Percentiles rank a stretch among this genome's conserved stretches.
These are phyloP conservation scores for Bedellia somnulentella DNA, from an alignment of 2,888 invertebrate species.

Conservation along the genomic window DNA sequence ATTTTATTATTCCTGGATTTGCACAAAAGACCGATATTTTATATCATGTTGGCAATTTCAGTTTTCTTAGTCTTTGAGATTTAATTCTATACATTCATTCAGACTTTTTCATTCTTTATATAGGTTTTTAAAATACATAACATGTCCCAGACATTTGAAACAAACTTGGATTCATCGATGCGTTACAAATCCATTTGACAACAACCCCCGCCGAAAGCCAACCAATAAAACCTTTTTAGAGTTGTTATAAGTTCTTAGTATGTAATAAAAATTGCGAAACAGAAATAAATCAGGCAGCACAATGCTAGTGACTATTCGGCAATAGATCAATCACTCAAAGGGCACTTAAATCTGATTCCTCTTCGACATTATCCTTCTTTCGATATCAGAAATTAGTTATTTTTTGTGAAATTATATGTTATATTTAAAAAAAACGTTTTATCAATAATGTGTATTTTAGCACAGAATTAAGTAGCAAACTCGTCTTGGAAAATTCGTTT, in stretches of 20 bases:
- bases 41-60: too few species aligned
- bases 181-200: constrained; percentile 57
- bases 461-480: too few species aligned
- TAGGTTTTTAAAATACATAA: background rate
- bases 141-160: constrained; percentile 20
- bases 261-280: constrained; percentile 55
- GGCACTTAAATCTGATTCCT: constrained; percentile 39
- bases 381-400: constrained; percentile 40
- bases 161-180: too few species aligned
- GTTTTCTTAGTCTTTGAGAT: too few species aligned
- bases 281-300: constrained; percentile 51
- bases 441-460: too few species aligned
- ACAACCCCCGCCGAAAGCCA: constrained; percentile 55
- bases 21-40: constrained; percentile 55
- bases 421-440: too few species aligned
- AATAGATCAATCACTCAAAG: constrained; percentile 40
- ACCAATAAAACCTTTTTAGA: constrained; percentile 62
- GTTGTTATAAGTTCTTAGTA: constrained; percentile 57
- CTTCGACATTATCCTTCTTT: constrained; percentile 46
- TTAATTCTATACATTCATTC: too few species aligned
- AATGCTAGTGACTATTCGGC: constrained; percentile 23
- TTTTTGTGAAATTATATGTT: too few species aligned
- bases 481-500: too few species aligned
- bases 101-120: background rate
- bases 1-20: constrained; percentile 57